Base-by-base conservation (phyloP, 2,797 vertebrate genomes). In the Coreius guichenoti region DNA sequence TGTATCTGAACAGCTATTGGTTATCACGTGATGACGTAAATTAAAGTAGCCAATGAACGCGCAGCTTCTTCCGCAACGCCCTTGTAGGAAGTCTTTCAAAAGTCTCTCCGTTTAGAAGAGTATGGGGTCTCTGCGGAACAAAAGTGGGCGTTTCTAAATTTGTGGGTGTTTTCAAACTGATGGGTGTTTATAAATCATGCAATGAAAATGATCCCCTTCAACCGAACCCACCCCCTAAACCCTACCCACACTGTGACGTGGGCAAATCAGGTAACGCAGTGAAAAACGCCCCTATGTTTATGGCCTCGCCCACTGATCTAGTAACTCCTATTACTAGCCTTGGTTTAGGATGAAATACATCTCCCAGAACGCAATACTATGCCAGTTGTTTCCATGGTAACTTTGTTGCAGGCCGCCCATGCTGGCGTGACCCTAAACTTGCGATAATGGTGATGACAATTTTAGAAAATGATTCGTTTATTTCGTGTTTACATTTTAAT, bases 1-100 rank as follows among this genome's bases (percentile, higher is more conserved):
- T 83, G 61, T 29, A 11, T 13, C 31, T 23, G 49, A 72, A 36
- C 49, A 6, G 36, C 51, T 31, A 85, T 85, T 85, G 76, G 83
- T 23, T 1, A 3, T 33, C 39, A 2, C 49, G 3, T 69, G 49
- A 26, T 56, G 54, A 80, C 67, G 67, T 29, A 1, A 33, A 61
- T 58, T 1, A 45, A 31, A 61, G n/a, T 43, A 77, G 8, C 82
- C 82, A 78, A 84, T 84, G 36, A 12, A 43, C 36, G 39, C 45
- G 4, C 51, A 33, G 8, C 3, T 17, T 54, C 12, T n/a, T 29
- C 36, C 8, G n/a, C 73, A 17, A 75, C 73, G 61, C 61, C 29
- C 23, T 17, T 29, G 6, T 69, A 54, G 73, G 61, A 69, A 77
- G n/a, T 61, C 8, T n/a, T 45, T 43, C 67, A 72, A 29, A 82